These are phyloP conservation scores for Seira musarum DNA, from an alignment of 2,888 invertebrate species.

Conservation along the genomic window DNA sequence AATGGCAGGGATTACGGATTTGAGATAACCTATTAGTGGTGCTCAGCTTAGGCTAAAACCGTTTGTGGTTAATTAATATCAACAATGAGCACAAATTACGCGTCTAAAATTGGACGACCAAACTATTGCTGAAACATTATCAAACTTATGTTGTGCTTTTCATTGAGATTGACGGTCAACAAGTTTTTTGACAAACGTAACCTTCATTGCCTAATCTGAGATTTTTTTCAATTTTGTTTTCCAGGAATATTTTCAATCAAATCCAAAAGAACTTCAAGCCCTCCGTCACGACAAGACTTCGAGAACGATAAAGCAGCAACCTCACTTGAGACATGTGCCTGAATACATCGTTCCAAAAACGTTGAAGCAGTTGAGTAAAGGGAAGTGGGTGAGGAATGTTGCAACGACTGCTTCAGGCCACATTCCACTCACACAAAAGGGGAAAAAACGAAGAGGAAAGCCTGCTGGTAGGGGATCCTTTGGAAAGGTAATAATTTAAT, in stretches of 20 bases:
- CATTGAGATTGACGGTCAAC: no score
- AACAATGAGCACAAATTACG: no score
- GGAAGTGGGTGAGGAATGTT: slow-evolving; percentile 67
- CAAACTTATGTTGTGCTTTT: no score
- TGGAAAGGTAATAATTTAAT: slow-evolving; percentile 46
- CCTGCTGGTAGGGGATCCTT: slow-evolving; percentile 9
- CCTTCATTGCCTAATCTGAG: no score
- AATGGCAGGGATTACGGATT: no score
- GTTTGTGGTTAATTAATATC: no score
- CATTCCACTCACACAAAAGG: slow-evolving; percentile 33
- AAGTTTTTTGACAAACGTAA: no score
- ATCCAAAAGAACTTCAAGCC: slow-evolving; percentile 89
- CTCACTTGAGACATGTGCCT: slow-evolving; percentile 91
- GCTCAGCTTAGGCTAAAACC: no score
- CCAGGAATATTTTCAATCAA: slow-evolving; percentile 92
- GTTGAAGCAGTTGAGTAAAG: slow-evolving; percentile 79
- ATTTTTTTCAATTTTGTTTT: no score
- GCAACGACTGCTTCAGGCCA: slow-evolving; percentile 31
- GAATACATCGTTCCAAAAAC: slow-evolving; percentile 91
- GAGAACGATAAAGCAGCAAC: slow-evolving; percentile 86
- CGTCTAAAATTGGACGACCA: no score
- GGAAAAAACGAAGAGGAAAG: slow-evolving; percentile 41
- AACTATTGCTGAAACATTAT: no score
- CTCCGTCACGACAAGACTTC: slow-evolving; percentile 88
- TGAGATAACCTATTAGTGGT: no score